A percentile compares a stretch with the other conserved stretches of the same genome.
phyloP scores from a whole-genome alignment of 53 echinoderm and acorn worm species.

The Crossaster papposus region DNA sequence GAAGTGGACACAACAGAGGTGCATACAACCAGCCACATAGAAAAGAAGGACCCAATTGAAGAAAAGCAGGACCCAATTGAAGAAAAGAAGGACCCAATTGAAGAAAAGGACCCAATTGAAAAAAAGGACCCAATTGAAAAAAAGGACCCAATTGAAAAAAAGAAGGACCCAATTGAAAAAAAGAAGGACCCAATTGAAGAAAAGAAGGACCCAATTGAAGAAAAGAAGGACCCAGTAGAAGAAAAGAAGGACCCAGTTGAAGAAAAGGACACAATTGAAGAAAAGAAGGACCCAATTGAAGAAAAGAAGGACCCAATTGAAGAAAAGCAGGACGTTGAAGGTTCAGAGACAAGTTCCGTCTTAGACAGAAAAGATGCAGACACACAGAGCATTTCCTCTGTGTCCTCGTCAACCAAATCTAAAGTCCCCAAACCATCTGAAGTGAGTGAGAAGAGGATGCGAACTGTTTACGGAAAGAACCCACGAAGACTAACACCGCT shows the following conservation, averaged over 20 bases:
- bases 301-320: not conserved
- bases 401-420: conserved; percentile 4
- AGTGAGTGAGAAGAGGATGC: conserved; percentile 27
- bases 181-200: too few species aligned
- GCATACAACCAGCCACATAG: not conserved
- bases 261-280: not conserved
- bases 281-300: not conserved
- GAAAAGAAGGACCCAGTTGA: too few species aligned
- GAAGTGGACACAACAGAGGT: not conserved
- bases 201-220: too few species aligned
- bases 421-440: not conserved
- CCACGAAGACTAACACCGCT: not conserved
- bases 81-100: too few species aligned
- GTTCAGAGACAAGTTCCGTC: conserved; percentile 40
- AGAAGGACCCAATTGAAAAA: too few species aligned
- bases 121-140: too few species aligned
- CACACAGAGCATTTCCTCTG: conserved; percentile 4
- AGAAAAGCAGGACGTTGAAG: conserved; percentile 6
- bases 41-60: not conserved
- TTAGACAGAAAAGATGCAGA: conserved; percentile 22
- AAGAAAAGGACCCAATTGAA: too few species aligned
- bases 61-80: not conserved
- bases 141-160: too few species aligned
- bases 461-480: conserved; percentile 41
- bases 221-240: too few species aligned